Conservation (phyloP, 2,113 vertebrate species). For the Eidolon helvum region DNA sequence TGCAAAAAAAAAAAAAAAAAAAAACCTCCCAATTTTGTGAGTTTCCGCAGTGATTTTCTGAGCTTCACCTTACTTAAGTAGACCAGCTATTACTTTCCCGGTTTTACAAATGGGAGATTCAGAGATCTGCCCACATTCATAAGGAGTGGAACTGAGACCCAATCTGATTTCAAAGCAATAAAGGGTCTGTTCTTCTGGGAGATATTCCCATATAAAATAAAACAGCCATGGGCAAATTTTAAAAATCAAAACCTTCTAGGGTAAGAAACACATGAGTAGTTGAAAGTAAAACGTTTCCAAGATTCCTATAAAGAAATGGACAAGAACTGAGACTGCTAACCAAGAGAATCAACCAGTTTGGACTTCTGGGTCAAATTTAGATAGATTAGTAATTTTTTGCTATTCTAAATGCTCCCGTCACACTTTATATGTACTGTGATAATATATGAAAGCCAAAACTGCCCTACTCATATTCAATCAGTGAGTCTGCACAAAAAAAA, state of each 20-base stretch:
- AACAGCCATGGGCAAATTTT: neutral
- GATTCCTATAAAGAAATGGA: neutral
- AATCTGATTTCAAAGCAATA: neutral
- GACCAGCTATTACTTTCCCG: neutral
- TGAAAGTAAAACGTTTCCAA: conserved; percentile 31
- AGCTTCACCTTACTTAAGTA: neutral
- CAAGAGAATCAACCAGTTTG: neutral
- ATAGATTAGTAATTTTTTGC: neutral
- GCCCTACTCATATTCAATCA: neutral
- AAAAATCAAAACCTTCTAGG: neutral
- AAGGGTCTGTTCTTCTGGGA: neutral
- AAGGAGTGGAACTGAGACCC: neutral
- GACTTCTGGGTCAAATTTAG: neutral
- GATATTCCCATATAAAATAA: neutral
- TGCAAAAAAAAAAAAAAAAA: neutral
- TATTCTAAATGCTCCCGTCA: neutral
- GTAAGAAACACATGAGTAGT: conserved; percentile 10
- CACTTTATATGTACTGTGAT: neutral
- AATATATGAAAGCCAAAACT: neutral
- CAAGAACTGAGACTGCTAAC: neutral
- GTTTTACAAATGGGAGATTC: neutral
- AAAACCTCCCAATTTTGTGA: neutral
- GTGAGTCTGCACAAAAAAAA: neutral
- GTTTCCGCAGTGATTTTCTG: neutral
- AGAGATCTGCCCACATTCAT: neutral